Conservation (phyloP, 1,140 invertebrate species). For the Littorina saxatilis region DNA sequence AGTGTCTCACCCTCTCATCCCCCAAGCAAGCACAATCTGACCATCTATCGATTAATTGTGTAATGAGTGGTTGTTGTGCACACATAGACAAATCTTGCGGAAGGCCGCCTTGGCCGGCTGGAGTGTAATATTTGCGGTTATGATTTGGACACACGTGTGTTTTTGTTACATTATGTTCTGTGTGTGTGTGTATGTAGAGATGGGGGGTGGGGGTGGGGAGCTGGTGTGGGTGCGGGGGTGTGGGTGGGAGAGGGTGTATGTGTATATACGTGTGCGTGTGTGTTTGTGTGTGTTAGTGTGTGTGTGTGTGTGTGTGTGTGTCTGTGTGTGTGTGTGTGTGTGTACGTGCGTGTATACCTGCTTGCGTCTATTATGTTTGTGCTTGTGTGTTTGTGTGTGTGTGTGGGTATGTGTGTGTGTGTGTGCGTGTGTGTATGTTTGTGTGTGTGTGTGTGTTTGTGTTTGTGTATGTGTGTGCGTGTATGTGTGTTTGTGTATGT, state of each 20-base stretch:
- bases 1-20: too few species aligned
- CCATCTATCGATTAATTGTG: too few species aligned
- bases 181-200: too few species aligned
- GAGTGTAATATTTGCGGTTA: too few species aligned
- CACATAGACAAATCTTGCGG: too few species aligned
- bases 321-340: not conserved
- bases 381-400: slow-evolving; percentile 6
- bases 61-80: too few species aligned
- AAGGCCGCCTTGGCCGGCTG: too few species aligned
- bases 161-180: too few species aligned
- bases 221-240: not conserved
- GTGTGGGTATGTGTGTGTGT: not conserved
- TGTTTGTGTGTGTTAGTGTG: not conserved
- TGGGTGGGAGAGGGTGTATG: not conserved
- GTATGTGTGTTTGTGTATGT: slow-evolving; percentile 2
- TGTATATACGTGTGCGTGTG: not conserved
- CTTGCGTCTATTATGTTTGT: not conserved
- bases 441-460: too few species aligned
- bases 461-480: not conserved
- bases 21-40: too few species aligned
- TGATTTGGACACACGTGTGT: too few species aligned
- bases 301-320: not conserved
- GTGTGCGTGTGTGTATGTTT: not conserved
- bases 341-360: not conserved
- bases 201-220: too few species aligned